phyloP scores from a whole-genome alignment of 2,113 vertebrate species.

The Gallinago undulata region DNA sequence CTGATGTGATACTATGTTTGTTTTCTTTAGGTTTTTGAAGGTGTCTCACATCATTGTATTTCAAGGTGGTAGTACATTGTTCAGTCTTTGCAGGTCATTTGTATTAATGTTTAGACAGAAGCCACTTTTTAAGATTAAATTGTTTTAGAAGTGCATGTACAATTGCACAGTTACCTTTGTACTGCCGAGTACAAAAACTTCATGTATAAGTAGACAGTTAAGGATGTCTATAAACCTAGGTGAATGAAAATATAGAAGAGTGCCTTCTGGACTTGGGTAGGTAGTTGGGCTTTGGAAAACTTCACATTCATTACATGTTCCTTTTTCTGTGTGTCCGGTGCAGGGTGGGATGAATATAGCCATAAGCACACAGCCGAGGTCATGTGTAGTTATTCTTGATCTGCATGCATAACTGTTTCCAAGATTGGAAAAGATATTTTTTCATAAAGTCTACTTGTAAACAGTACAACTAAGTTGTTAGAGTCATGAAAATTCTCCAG shows the following conservation, averaged over 20 bases:
- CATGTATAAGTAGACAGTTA: not conserved
- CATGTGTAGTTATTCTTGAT: not conserved
- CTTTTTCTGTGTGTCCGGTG: not conserved
- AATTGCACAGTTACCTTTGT: not conserved
- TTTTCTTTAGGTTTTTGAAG: not conserved
- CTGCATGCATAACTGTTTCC: not conserved
- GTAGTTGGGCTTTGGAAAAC: conserved; percentile 29
- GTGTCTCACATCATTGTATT: not conserved
- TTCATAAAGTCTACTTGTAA: not conserved
- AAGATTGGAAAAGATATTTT: not conserved
- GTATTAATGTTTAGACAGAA: not conserved
- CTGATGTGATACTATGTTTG: not conserved
- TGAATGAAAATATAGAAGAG: not conserved
- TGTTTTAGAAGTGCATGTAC: not conserved
- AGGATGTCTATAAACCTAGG: not conserved
- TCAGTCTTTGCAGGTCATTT: not conserved
- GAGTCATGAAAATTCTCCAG: not conserved
- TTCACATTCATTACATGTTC: not conserved
- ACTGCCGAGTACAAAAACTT: not conserved
- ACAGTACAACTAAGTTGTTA: not conserved
- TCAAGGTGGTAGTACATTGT: not conserved
- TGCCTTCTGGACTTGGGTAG: not conserved
- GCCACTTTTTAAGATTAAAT: not conserved
- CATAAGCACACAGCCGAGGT: not conserved
- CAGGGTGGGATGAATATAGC: not conserved